These are phyloP conservation scores for Psilanteris sp. DNA, from an alignment of 1,140 invertebrate species.

Conservation along the genomic window DNA sequence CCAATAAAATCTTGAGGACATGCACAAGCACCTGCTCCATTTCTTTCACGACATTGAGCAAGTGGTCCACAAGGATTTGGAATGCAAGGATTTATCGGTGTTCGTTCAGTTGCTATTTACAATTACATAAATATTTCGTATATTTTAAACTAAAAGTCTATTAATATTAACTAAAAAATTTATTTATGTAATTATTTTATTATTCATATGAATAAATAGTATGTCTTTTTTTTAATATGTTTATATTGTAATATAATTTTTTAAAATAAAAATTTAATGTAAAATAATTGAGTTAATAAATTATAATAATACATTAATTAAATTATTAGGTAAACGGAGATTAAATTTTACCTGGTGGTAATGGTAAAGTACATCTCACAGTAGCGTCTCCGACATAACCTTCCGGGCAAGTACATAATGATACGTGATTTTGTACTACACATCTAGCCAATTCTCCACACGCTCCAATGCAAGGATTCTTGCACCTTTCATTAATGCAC, in stretches of 20 bases:
- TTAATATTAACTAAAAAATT: no score
- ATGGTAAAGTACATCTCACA: slow-evolving; percentile 80
- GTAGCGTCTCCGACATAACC: slow-evolving; percentile 90
- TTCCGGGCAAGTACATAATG: slow-evolving; percentile 85
- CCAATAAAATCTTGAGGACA: slow-evolving; percentile 87
- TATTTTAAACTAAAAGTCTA: no score
- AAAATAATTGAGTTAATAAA: no score
- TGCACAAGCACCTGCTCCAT: slow-evolving; percentile 87
- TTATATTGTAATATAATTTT: no score
- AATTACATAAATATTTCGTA: slow-evolving; percentile 28
- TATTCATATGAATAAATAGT: no score
- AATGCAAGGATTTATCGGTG: slow-evolving; percentile 82
- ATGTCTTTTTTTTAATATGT: no score
- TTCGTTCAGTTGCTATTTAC: slow-evolving; percentile 73
- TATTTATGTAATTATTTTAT: no score
- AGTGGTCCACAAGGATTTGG: slow-evolving; percentile 91
- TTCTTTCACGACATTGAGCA: slow-evolving; percentile 87
- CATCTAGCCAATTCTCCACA: slow-evolving; percentile 88
- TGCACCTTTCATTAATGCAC: slow-evolving; percentile 89
- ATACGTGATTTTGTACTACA: slow-evolving; percentile 87
- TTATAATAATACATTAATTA: no score
- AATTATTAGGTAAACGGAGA: no score
- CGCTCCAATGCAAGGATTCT: slow-evolving; percentile 88
- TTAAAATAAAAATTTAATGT: neutral
- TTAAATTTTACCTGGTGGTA: slow-evolving; percentile 74